Conservation (phyloP, 1,140 invertebrate species). For the Coenobita brevimanus region DNA sequence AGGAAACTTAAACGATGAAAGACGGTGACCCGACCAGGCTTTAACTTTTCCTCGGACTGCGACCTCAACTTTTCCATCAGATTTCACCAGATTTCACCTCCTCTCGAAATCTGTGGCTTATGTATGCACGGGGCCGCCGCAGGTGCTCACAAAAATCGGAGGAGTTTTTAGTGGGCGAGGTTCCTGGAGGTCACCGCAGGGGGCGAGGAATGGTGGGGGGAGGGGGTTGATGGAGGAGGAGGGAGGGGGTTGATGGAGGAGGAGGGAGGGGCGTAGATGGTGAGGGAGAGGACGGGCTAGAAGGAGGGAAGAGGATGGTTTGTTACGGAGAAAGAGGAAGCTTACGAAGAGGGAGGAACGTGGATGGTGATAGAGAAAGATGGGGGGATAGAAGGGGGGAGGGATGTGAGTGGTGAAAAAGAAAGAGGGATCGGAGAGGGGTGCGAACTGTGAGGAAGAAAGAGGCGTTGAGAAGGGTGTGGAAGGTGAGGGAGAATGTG, state of each 20-base stretch:
- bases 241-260: neutral
- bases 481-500: no score
- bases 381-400: neutral
- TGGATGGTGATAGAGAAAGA: neutral
- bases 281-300: neutral
- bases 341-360: no score
- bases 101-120: slow-evolving; percentile 58
- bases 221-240: neutral
- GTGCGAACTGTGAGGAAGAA: no score
- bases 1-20: slow-evolving; percentile 70
- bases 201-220: neutral
- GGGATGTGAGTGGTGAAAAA: no score
- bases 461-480: no score
- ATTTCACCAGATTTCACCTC: slow-evolving; percentile 65
- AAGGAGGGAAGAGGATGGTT: neutral
- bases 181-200: neutral
- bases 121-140: slow-evolving; percentile 45
- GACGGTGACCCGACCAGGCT: slow-evolving; percentile 57
- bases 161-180: slow-evolving; percentile 48
- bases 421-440: no score
- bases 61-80: slow-evolving; percentile 63
- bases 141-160: slow-evolving; percentile 64
- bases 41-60: slow-evolving; percentile 60
- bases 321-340: no score
- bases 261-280: no score